Evolutionary conservation across 2,888 invertebrate species (phyloP).

Genomic region (Sussaba pulchella): DNA sequence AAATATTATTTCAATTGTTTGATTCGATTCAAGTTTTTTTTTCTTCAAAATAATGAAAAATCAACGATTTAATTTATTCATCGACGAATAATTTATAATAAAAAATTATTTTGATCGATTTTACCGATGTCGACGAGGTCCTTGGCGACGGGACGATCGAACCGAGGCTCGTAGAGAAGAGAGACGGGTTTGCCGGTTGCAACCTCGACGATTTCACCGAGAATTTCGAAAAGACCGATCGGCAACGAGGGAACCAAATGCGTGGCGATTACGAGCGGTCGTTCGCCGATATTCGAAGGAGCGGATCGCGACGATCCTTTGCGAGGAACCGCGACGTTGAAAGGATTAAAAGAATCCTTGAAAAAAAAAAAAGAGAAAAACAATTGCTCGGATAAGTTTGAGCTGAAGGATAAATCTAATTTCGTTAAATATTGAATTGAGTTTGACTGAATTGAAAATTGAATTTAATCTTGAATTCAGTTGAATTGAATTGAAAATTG

Average conservation of each 20-base stretch:
- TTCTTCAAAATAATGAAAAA: no score
- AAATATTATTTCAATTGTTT: no score
- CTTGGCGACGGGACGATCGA: slow-evolving; percentile 74
- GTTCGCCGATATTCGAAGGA: slow-evolving; percentile 63
- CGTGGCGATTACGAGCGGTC: slow-evolving; percentile 76
- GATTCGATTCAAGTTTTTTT: no score
- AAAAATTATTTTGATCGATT: slow-evolving; percentile 5
- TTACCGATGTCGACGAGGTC: slow-evolving; percentile 78
- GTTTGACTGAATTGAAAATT: no score
- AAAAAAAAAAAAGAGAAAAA: not conserved
- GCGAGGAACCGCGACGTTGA: slow-evolving; percentile 74
- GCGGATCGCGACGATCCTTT: slow-evolving; percentile 45
- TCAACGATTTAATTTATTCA: no score
- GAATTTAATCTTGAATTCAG: no score
- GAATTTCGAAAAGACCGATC: slow-evolving; percentile 75
- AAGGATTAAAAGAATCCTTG: slow-evolving; percentile 64
- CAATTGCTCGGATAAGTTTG: not conserved
- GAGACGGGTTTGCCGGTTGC: slow-evolving; percentile 75
- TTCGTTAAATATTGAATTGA: no score
- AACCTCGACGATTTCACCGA: slow-evolving; percentile 77
- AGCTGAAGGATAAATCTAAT: no score
- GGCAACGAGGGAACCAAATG: slow-evolving; percentile 80
- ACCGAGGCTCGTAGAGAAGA: slow-evolving; percentile 74
- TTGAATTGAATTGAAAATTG: no score
- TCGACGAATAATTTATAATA: no score